Evolutionary conservation across 2,888 invertebrate genomes (phyloP), one percentile per base, ranked within the genome.

Genomic region (Sphaerophoria rueppellii): DNA sequence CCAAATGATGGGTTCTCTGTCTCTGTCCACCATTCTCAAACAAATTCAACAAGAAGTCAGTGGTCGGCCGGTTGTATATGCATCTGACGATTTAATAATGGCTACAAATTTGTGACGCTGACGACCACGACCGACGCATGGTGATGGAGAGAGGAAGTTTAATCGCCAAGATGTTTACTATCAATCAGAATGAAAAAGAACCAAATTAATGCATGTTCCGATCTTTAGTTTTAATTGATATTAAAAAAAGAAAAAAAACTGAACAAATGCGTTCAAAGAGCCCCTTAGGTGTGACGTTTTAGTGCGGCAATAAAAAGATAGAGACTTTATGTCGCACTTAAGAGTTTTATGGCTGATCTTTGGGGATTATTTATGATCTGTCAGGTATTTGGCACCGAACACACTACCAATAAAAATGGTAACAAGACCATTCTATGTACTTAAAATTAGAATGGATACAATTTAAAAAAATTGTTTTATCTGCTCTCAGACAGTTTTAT

Each of bases 91-190:
- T 54, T 52, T 60, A 69, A 73, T 85, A 81, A 85, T 81, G 73
- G 70, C 73, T 54, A 72, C 72, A 85, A 85, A 81, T 85, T 81
- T 76, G 85, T 85, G 85, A 85, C 83, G 83, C 83, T 85, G 83
- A 85, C 85, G 85, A 24, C 24, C 1, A 24, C 85, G 85, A n/a
- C n/a, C n/a, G n/a, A n/a, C n/a, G n/a, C n/a, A n/a, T n/a, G n/a
- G 69, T 85, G 85, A 85, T 81, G 73, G 63, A 81, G 58, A 63
- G 73, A 58, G 69, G 48, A 54, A 85, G 70, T 80, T 85, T 81
- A 85, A 81, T 81, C 63, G 85, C 81, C 55, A 69, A 73, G 57
- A 70, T 72, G 65, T 48, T 85, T 57, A 57, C 76, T 77, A 81
- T 85, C 81, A 77, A 70, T 85, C 81, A 85, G 65, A 46, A 11